Base-by-base conservation (phyloP, 2,888 invertebrate genomes). In the Philonicus albiceps region DNA sequence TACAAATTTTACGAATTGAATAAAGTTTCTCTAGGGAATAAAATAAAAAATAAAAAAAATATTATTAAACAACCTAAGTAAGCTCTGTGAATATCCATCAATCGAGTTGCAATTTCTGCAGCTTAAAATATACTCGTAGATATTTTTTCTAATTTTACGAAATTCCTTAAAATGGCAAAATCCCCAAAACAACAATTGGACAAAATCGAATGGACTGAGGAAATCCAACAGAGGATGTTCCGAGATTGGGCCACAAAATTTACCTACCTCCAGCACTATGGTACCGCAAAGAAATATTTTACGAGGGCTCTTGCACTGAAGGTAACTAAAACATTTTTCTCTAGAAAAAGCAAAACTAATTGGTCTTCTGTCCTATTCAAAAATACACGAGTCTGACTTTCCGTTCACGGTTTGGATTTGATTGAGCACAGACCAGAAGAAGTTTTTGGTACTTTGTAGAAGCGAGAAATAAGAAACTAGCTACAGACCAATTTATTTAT, bases 231-330 rank as follows among this genome's bases (percentile, higher is more conserved):
- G 55, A 88, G 37, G 22, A 84, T 88, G 30, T 88, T 86, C 22
- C 78, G 88, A 6, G 86, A 87, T 78, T 87, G 87, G 87, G 88
- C 87, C 13, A 64, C 74, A 16, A 43, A 86, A 13, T 86, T 75
- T 16, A 80, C 30, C 16, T 83, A 73, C 19, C 86, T 84, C 75
- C 88, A 88, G 64, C 78, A 81, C 64, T 88, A 84, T 22, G 43
- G 55, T 0, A 85, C n/a, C 11, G 88, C 88, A 7, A 73, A 74
- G 6, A 64, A 75, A 43, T 86, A 85, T 37, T 88, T 74, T 37
- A 75, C 78, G 19, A 88, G 87, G 80, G 80, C 87, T 2, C 55
- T 88, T 13, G 85, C 84, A 11, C 53, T 87, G 31, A 86, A 87
- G 72, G 87, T 87, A 73, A 31, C 2, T 27, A 27, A 13, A 55